phyloP scores from a whole-genome alignment of 1,140 invertebrate species.

The Adelges cooleyi region DNA sequence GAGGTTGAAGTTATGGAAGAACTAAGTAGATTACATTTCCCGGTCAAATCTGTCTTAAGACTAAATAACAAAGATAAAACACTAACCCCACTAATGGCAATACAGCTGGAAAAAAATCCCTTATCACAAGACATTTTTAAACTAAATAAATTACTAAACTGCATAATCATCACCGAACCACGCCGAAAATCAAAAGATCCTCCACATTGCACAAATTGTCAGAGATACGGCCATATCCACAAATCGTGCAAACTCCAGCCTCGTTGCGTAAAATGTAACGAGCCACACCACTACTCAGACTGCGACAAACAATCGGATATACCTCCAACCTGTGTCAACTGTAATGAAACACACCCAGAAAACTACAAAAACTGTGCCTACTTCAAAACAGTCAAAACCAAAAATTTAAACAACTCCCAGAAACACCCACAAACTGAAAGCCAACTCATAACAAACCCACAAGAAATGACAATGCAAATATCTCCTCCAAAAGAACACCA shows the following conservation, averaged over 20 bases:
- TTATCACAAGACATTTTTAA: conserved; percentile 1
- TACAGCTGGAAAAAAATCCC: conserved; percentile 1
- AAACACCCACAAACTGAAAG: neutral
- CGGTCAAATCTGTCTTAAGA: neutral
- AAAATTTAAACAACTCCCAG: neutral
- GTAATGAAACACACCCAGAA: neutral
- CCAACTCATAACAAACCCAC: neutral
- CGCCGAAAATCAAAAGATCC: neutral
- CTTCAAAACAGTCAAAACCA: neutral
- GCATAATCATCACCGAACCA: neutral
- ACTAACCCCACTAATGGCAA: no score
- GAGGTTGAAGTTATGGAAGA: neutral
- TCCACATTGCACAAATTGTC: conserved; percentile 9
- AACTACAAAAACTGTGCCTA: neutral
- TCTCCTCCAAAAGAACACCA: neutral
- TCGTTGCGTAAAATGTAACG: conserved; percentile 8
- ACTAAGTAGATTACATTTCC: neutral
- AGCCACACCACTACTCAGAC: neutral
- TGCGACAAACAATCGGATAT: neutral
- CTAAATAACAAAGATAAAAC: conserved; percentile 1
- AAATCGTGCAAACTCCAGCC: neutral
- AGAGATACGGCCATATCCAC: conserved; percentile 2
- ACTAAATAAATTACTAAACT: neutral
- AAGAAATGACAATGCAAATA: neutral
- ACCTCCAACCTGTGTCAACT: neutral